A percentile compares a stretch with the other conserved stretches of the same genome.
Evolutionary conservation across 2,113 vertebrate genomes (phyloP).

Genomic region (Neomonachus schauinslandi): DNA sequence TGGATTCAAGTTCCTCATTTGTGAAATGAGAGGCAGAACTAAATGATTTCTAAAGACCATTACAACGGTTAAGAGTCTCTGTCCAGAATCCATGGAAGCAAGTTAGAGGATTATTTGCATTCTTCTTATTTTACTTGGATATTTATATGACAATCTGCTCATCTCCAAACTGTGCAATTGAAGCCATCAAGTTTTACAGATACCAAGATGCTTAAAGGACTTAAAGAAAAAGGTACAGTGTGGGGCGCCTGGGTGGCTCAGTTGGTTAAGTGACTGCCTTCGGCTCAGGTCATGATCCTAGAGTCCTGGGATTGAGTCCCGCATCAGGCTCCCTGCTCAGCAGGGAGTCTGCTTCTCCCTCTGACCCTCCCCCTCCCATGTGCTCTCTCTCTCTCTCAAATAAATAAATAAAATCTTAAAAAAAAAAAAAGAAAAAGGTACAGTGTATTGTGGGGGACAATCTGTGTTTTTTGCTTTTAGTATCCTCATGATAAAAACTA

Average conservation of each 20-base stretch:
- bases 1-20: conserved; percentile 54
- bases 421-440: neutral
- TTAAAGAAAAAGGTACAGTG: neutral
- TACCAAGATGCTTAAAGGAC: neutral
- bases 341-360: too few relatives aligned
- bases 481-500: neutral
- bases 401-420: neutral
- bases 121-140: conserved; percentile 28
- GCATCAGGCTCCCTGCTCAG: too few relatives aligned
- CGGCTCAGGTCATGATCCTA: too few relatives aligned
- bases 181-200: neutral
- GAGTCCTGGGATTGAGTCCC: too few relatives aligned
- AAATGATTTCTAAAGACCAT: conserved; percentile 65
- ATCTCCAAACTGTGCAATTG: neutral
- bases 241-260: too few relatives aligned
- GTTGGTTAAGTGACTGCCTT: too few relatives aligned
- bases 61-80: neutral
- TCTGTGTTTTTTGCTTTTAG: neutral
- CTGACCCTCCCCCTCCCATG: too few relatives aligned
- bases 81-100: neutral
- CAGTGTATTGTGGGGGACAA: neutral
- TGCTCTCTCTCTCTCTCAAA: too few relatives aligned
- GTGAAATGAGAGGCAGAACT: conserved; percentile 59
- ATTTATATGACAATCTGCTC: neutral
- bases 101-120: neutral